phyloP scores from a whole-genome alignment of 2,888 invertebrate genomes.

The Tridacna crocea region DNA sequence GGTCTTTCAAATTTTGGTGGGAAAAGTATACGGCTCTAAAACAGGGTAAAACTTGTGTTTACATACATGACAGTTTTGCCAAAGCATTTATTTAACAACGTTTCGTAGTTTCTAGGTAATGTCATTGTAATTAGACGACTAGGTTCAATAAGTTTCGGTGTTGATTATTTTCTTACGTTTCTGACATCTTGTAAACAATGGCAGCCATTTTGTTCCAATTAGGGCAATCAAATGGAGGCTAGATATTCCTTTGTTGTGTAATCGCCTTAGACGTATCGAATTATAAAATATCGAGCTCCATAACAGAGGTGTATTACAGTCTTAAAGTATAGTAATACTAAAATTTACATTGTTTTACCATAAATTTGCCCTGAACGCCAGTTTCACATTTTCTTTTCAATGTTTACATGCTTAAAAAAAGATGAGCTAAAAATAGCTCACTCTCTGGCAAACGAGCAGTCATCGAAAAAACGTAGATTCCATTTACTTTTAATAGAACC shows the following conservation, averaged over 20 bases:
- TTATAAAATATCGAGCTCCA: no score
- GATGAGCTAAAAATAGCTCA: conserved; percentile 57
- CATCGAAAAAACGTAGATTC: background rate
- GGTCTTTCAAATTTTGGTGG: conserved; percentile 82
- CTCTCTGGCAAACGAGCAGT: conserved; percentile 23
- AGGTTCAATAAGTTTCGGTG: background rate
- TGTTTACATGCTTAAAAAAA: conserved; percentile 37
- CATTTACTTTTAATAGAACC: background rate
- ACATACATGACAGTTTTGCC: conserved; percentile 20
- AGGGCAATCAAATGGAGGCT: conserved; percentile 26
- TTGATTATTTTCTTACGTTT: conserved; percentile 22
- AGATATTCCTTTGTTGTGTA: conserved; percentile 51
- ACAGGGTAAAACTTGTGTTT: background rate
- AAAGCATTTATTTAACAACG: background rate
- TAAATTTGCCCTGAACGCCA: no score
- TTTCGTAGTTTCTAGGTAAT: background rate
- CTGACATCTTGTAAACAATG: conserved; percentile 82
- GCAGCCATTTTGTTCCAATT: conserved; percentile 76
- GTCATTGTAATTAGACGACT: background rate
- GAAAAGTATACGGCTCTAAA: conserved; percentile 65
- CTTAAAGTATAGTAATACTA: no score
- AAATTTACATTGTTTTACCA: no score
- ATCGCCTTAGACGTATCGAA: conserved; percentile 16
- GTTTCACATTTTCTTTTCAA: conserved; percentile 23
- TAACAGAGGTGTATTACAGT: no score